A percentile compares a stretch with the other conserved stretches of the same genome.
Conservation (phyloP, 2,888 invertebrate genomes). For the Anoncus sp. region DNA sequence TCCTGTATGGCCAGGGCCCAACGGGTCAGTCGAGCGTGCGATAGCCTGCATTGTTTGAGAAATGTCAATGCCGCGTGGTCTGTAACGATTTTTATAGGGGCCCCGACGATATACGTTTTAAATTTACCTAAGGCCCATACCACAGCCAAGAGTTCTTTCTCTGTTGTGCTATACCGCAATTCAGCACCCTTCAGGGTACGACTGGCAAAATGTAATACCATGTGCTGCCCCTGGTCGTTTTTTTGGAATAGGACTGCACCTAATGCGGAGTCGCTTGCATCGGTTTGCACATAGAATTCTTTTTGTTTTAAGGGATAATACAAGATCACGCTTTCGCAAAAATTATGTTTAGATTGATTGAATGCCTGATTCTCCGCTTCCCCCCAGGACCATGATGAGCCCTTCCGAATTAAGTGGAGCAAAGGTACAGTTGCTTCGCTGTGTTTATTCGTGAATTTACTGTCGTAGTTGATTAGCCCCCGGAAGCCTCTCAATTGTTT, state of each 20-base stretch:
- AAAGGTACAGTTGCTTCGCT: conserved; percentile 50
- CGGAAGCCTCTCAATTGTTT: conserved; percentile 5
- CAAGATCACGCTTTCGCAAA: background rate
- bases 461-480: conserved; percentile 51
- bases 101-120: background rate
- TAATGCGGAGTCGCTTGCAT: background rate
- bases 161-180: background rate
- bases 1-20: conserved; percentile 4
- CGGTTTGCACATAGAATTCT: background rate
- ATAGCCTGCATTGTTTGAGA: background rate
- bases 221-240: background rate
- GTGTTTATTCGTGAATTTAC: conserved; percentile 52
- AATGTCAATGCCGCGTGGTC: conserved; percentile 9
- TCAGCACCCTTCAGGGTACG: background rate
- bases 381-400: conserved; percentile 6
- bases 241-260: background rate
- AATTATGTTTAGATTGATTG: conserved; percentile 11
- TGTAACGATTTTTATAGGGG: background rate
- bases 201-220: background rate
- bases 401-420: conserved; percentile 58
- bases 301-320: background rate
- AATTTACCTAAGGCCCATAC: conserved; percentile 1
- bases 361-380: background rate
- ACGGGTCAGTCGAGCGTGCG: background rate
- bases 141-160: background rate